These are phyloP conservation scores for Andricus curvator DNA, from an alignment of 2,888 invertebrate genomes.

Conservation along the genomic window DNA sequence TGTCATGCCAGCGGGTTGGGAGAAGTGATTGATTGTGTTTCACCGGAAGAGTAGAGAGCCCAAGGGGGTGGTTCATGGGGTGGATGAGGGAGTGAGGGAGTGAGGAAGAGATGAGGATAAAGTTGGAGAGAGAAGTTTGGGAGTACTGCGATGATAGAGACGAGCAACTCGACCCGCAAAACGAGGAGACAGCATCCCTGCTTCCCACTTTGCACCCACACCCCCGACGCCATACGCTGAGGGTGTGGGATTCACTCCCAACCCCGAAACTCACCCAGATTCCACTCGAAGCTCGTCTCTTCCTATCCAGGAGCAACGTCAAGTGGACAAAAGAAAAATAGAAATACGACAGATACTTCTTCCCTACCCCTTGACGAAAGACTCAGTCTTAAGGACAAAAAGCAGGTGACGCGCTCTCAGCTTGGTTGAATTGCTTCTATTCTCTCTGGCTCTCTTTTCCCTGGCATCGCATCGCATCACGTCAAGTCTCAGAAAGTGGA, in stretches of 20 bases:
- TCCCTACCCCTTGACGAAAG: conserved; percentile 54
- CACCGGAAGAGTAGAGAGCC: conserved; percentile 72
- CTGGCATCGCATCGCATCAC: neutral
- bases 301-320: conserved; percentile 57
- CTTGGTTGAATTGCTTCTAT: conserved; percentile 58
- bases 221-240: conserved; percentile 57
- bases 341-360: conserved; percentile 60
- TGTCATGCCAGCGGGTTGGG: conserved; percentile 74
- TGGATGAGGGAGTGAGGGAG: conserved; percentile 57
- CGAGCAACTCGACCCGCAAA: conserved; percentile 68
- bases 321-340: conserved; percentile 70
- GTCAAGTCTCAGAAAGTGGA: conserved; percentile 12
- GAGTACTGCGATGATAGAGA: conserved; percentile 69
- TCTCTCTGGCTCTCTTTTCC: conserved; percentile 30
- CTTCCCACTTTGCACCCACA: conserved; percentile 46
- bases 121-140: conserved; percentile 51
- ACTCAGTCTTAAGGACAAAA: conserved; percentile 61
- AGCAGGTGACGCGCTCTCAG: conserved; percentile 64
- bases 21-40: conserved; percentile 78
- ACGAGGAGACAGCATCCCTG: conserved; percentile 66
- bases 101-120: conserved; percentile 54
- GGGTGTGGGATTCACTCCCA: conserved; percentile 55
- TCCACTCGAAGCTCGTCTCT: conserved; percentile 62
- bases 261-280: conserved; percentile 64
- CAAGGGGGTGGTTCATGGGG: conserved; percentile 57